Conservation (phyloP, 1,140 invertebrate genomes). For the Tetramorium parvispinum region DNA sequence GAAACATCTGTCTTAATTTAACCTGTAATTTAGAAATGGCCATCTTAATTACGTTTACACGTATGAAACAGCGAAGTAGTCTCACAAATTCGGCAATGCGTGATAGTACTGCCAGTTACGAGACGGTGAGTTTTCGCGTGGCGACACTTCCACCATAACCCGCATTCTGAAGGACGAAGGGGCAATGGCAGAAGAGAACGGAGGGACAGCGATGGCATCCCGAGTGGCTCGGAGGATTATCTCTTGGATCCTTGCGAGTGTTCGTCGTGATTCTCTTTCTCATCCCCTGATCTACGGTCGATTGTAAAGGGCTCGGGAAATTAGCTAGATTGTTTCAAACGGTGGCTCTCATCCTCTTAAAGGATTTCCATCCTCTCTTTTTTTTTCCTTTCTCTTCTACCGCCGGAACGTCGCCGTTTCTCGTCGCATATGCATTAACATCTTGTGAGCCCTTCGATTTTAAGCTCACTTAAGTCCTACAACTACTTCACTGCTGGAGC, state of each 20-base stretch:
- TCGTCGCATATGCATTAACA: slow-evolving; percentile 20
- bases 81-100: slow-evolving; percentile 19
- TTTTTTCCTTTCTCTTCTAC: background rate
- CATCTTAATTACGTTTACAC: slow-evolving; percentile 56
- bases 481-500: slow-evolving; percentile 9
- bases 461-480: background rate
- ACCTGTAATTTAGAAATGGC: slow-evolving; percentile 16
- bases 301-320: slow-evolving; percentile 57
- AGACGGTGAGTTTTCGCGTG: slow-evolving; percentile 15
- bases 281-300: slow-evolving; percentile 22
- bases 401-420: background rate
- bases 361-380: slow-evolving; percentile 48
- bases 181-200: background rate
- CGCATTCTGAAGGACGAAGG: slow-evolving; percentile 13
- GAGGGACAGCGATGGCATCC: slow-evolving; percentile 62
- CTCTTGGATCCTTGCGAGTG: slow-evolving; percentile 60
- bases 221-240: slow-evolving; percentile 68
- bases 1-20: slow-evolving; percentile 5
- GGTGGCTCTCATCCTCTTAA: slow-evolving; percentile 69
- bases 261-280: slow-evolving; percentile 23
- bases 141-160: background rate
- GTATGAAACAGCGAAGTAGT: background rate
- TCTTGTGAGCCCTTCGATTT: background rate
- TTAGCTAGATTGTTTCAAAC: slow-evolving; percentile 76
- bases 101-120: background rate